These are phyloP conservation scores for Lamellibrachia satsuma DNA, from an alignment of 2,888 invertebrate species.

Conservation along the genomic window DNA sequence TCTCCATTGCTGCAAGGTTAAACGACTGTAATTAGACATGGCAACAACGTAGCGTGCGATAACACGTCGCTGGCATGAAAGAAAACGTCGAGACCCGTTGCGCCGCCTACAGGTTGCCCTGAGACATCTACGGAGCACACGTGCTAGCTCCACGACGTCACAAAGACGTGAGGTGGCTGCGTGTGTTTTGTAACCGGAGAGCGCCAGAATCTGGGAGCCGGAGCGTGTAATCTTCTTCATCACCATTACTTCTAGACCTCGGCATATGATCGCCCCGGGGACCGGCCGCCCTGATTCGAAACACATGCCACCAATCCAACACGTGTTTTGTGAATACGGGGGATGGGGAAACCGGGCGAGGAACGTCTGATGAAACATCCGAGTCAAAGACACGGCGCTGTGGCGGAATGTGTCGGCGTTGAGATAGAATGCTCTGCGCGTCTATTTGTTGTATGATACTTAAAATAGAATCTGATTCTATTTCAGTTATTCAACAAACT, in stretches of 20 bases:
- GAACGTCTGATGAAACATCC: background rate
- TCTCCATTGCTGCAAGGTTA: background rate
- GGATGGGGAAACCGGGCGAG: background rate
- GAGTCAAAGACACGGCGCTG: background rate
- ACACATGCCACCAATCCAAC: background rate
- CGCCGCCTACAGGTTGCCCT: background rate
- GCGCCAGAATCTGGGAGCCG: background rate
- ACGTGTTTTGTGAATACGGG: constrained; percentile 4
- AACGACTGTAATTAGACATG: background rate
- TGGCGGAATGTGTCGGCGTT: background rate
- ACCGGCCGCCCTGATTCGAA: background rate
- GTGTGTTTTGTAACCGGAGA: constrained; percentile 17
- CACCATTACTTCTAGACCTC: background rate
- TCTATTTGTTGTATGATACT: background rate
- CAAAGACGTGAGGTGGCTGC: background rate
- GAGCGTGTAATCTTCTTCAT: constrained; percentile 8
- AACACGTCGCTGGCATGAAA: background rate
- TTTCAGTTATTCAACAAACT: background rate
- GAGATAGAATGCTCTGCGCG: background rate
- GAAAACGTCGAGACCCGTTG: background rate
- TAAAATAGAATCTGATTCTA: background rate
- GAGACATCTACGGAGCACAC: background rate
- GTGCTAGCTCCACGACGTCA: background rate
- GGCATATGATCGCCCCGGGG: background rate
- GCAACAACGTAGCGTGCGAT: background rate